These are phyloP conservation scores for Azemiops feae DNA, from an alignment of 2,113 vertebrate genomes.

Conservation along the genomic window DNA sequence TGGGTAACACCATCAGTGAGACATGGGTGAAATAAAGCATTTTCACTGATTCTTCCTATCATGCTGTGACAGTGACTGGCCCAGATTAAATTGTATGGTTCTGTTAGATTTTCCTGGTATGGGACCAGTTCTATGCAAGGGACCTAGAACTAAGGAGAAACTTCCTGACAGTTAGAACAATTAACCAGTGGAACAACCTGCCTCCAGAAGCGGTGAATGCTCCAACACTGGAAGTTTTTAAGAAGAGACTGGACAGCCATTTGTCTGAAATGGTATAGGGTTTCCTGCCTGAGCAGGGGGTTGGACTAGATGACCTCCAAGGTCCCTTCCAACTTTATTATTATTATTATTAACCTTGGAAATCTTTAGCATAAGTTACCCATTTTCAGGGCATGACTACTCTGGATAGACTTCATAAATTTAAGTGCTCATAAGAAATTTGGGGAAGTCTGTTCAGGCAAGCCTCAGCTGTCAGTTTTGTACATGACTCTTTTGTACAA, in stretches of 20 bases:
- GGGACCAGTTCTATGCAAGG: neutral
- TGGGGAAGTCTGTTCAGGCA: neutral
- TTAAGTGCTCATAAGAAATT: neutral
- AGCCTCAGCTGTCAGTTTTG: neutral
- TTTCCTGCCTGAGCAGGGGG: too few relatives aligned
- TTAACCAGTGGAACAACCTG: too few relatives aligned
- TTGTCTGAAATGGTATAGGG: too few relatives aligned
- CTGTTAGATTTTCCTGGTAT: neutral
- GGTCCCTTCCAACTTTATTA: too few relatives aligned
- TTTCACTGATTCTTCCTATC: neutral
- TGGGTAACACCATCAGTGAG: neutral
- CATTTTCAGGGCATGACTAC: neutral
- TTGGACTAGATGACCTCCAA: too few relatives aligned
- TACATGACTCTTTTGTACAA: neutral
- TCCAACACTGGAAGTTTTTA: too few relatives aligned
- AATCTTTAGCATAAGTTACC: neutral
- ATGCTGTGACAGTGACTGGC: neutral
- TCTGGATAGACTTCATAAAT: neutral
- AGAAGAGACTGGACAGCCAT: too few relatives aligned
- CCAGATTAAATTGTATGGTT: neutral
- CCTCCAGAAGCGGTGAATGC: too few relatives aligned
- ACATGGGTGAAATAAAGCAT: neutral
- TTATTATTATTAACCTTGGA: too few relatives aligned
- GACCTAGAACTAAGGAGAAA: too few relatives aligned
- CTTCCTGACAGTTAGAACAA: too few relatives aligned